Percentiles rank a stretch among this genome's conserved stretches.
Conservation (phyloP, 2,888 invertebrate genomes). For the Lasioglossum zephyrum region DNA sequence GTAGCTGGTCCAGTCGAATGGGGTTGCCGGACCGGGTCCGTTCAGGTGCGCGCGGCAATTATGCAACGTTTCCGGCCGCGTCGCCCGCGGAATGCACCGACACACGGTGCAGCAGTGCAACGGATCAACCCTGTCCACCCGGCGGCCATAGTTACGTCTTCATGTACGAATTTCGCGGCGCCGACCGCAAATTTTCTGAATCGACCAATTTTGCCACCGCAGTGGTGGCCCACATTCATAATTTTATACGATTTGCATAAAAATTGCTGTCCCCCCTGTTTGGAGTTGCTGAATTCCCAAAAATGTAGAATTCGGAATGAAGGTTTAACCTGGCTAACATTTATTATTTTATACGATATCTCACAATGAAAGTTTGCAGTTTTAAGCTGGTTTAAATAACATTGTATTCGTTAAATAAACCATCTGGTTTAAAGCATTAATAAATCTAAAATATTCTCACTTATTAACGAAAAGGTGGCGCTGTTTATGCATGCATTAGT, state of each 20-base stretch:
- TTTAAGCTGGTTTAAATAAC: too few species aligned
- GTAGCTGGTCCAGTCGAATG: constrained; percentile 67
- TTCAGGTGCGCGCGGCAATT: constrained; percentile 71
- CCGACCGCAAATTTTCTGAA: constrained; percentile 62
- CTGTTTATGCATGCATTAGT: neutral
- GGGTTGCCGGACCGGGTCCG: constrained; percentile 46
- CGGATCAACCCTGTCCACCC: constrained; percentile 1
- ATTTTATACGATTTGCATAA: too few species aligned
- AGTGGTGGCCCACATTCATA: neutral
- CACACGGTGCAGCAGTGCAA: neutral
- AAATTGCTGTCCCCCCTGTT: neutral
- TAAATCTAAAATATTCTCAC: too few species aligned
- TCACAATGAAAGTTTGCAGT: too few species aligned
- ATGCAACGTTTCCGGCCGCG: constrained; percentile 71
- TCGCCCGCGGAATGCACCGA: constrained; percentile 60
- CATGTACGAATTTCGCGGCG: constrained; percentile 48
- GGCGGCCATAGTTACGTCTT: constrained; percentile 58
- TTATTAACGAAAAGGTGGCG: neutral
- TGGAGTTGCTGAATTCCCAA: neutral
- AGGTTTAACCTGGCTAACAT: too few species aligned
- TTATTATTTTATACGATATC: too few species aligned
- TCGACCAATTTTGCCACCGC: constrained; percentile 27
- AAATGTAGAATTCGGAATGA: too few species aligned
- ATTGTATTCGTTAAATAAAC: too few species aligned
- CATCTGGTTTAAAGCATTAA: too few species aligned